These are phyloP conservation scores for Eristalinus sepulchralis DNA, from an alignment of 2,888 invertebrate species.

Conservation along the genomic window DNA sequence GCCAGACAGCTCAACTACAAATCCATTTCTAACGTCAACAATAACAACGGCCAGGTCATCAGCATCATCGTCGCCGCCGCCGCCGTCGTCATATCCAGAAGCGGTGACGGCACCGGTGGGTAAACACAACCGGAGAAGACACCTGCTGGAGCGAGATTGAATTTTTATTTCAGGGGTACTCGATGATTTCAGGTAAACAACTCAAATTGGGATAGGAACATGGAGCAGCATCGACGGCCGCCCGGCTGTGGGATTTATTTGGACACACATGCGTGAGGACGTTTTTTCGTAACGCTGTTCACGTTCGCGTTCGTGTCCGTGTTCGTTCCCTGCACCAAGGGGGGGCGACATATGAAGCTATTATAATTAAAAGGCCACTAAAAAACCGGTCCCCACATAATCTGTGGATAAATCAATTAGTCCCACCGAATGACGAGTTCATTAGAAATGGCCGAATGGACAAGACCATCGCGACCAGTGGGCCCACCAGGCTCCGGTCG, in stretches of 20 bases:
- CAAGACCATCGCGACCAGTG: conserved; percentile 55
- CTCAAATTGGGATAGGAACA: conserved; percentile 45
- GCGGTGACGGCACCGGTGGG: conserved; percentile 49
- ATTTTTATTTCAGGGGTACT: conserved; percentile 39
- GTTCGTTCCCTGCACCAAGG: conserved; percentile 27
- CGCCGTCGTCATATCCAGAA: conserved; percentile 56
- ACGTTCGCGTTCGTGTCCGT: background rate
- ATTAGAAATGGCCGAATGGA: conserved; percentile 63
- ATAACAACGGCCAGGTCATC: conserved; percentile 57
- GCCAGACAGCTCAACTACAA: conserved; percentile 6
- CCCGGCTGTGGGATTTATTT: conserved; percentile 28
- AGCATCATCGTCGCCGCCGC: conserved; percentile 44
- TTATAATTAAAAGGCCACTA: conserved; percentile 61
- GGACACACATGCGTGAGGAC: conserved; percentile 3
- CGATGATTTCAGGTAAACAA: conserved; percentile 59
- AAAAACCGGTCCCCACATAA: conserved; percentile 59
- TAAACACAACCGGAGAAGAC: conserved; percentile 59
- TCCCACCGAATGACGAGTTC: conserved; percentile 61
- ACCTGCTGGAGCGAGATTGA: conserved; percentile 64
- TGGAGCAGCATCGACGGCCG: background rate
- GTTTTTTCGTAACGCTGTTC: background rate
- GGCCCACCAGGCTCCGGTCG: conserved; percentile 33
- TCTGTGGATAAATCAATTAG: conserved; percentile 70
- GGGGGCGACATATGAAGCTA: conserved; percentile 59
- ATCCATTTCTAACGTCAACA: conserved; percentile 48